Percentiles rank a stretch among this genome's conserved stretches.
phyloP scores from a whole-genome alignment of 2,113 vertebrate genomes.

The Microcebus tavaratra region DNA sequence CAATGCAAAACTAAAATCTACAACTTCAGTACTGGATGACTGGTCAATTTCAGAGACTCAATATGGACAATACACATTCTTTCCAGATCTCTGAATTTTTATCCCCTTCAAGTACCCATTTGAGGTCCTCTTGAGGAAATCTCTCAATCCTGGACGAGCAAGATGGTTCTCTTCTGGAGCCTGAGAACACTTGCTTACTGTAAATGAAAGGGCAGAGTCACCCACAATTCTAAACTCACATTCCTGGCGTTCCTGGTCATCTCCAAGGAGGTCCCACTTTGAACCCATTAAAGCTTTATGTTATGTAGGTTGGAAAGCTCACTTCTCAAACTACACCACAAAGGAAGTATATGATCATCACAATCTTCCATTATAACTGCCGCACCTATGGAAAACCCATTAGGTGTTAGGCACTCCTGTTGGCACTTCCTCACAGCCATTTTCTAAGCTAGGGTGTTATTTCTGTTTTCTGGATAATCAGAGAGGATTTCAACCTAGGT shows the following conservation, averaged over 20 bases:
- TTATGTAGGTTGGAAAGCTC: neutral
- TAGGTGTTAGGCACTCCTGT: too few relatives aligned
- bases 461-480: too few relatives aligned
- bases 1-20: neutral
- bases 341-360: neutral
- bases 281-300: neutral
- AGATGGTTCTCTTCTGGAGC: neutral
- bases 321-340: fast-evolving
- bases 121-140: neutral
- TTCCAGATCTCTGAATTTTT: neutral
- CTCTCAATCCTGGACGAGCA: neutral
- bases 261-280: neutral
- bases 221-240: too few relatives aligned
- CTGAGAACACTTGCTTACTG: neutral
- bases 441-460: too few relatives aligned
- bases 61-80: neutral
- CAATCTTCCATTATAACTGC: fast-evolving
- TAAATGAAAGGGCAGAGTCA: neutral
- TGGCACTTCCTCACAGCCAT: too few relatives aligned
- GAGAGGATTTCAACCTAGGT: too few relatives aligned
- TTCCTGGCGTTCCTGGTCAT: neutral
- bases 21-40: neutral
- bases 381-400: fast-evolving
- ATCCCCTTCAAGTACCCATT: neutral
- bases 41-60: neutral